phyloP scores from a whole-genome alignment of 1,140 invertebrate genomes.

The Drosophila serrata region DNA sequence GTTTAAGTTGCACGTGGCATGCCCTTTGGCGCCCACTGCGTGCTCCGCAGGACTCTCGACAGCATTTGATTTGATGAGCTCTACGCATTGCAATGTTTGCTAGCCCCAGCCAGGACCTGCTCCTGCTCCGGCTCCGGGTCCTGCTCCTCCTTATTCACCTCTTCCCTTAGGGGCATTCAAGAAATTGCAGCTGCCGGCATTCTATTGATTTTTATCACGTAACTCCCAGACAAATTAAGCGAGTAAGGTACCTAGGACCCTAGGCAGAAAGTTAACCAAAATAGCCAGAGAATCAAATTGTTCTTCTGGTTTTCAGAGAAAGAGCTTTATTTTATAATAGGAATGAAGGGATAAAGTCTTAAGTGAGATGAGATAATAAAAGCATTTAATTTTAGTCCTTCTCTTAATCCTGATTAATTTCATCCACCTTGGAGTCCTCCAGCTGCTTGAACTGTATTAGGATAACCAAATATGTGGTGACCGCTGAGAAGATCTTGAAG shows the following conservation, averaged over 20 bases:
- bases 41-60: constrained; percentile 14
- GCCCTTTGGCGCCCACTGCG: constrained; percentile 28
- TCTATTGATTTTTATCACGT: constrained; percentile 24
- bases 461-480: constrained; percentile 81
- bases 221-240: constrained; percentile 12
- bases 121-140: no score
- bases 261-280: background rate
- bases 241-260: background rate
- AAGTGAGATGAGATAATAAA: background rate
- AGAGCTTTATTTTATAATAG: background rate
- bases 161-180: background rate
- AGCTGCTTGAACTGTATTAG: constrained; percentile 82
- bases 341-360: background rate
- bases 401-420: constrained; percentile 15
- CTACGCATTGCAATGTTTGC: constrained; percentile 43
- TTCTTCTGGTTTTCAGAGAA: no score
- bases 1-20: constrained; percentile 66
- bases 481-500: constrained; percentile 83
- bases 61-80: constrained; percentile 35
- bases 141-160: background rate
- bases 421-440: constrained; percentile 77
- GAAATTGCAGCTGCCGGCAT: constrained; percentile 28
- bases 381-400: background rate
- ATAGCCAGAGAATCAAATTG: background rate
- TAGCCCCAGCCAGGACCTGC: background rate